A percentile compares a stretch with the other conserved stretches of the same genome.
Evolutionary conservation across 92 coral and sea anemone genomes (phyloP).

Genomic region (Diadumene lineata): DNA sequence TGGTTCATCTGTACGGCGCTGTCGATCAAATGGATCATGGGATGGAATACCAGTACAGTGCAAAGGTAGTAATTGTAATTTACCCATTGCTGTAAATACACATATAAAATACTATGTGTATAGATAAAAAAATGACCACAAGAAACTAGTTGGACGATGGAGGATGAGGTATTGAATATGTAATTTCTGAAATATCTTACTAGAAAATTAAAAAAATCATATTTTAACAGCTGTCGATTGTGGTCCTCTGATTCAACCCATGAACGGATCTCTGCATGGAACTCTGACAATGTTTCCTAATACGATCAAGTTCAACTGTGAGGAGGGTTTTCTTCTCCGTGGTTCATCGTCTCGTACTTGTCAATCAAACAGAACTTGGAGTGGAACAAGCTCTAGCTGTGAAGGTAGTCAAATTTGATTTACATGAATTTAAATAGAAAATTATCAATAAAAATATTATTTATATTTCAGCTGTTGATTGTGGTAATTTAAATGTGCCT

Average conservation of each 20-base stretch:
- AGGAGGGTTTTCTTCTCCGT: conserved; percentile 42
- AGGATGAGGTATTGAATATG: no score
- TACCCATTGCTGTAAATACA: no score
- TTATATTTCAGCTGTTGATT: conserved; percentile 10
- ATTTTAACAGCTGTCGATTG: no score
- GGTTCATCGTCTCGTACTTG: conserved; percentile 48
- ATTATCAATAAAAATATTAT: neutral
- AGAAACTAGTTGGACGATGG: no score
- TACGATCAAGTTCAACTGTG: conserved; percentile 45
- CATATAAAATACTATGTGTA: no score
- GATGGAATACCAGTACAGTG: conserved; percentile 37
- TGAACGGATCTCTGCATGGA: conserved; percentile 39
- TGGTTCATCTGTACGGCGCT: conserved; percentile 41
- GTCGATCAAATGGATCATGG: conserved; percentile 61
- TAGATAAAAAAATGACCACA: no score
- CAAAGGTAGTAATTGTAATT: conserved; percentile 30
- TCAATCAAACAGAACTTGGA: conserved; percentile 52
- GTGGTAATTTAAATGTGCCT: conserved; percentile 13
- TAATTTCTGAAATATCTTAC: no score
- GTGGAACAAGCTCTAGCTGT: conserved; percentile 18
- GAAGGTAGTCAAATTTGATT: neutral
- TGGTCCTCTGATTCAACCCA: conserved; percentile 33
- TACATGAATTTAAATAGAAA: neutral
- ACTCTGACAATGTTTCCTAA: conserved; percentile 48
- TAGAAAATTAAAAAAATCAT: no score